phyloP scores from a whole-genome alignment of 2,113 vertebrate species.

The Aphelocoma coerulescens region DNA sequence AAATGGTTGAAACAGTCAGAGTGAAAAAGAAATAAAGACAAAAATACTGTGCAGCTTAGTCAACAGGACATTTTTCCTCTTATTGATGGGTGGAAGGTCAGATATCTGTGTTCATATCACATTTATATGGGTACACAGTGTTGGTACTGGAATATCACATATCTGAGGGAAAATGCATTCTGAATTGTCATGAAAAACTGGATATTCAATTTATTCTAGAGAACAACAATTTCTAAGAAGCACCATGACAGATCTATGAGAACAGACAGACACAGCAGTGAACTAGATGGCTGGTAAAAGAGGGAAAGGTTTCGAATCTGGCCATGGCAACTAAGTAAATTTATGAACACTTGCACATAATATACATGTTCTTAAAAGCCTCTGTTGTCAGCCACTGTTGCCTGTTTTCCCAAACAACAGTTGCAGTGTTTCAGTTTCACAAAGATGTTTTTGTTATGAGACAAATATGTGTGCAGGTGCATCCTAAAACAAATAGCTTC shows the following conservation, averaged over 20 bases:
- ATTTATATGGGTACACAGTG: not conserved
- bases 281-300: not conserved
- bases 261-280: not conserved
- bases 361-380: not conserved
- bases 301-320: not conserved
- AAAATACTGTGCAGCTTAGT: not conserved
- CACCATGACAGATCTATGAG: not conserved
- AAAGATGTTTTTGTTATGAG: not conserved
- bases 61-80: not conserved
- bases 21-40: not conserved
- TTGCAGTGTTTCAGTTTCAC: constrained; percentile 21
- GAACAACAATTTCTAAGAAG: not conserved
- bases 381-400: not conserved
- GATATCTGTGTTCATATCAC: not conserved
- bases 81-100: not conserved
- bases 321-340: not conserved
- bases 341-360: not conserved
- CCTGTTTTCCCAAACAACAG: not conserved
- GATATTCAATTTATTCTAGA: not conserved
- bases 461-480: constrained; percentile 14
- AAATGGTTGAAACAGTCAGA: constrained; percentile 1
- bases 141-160: not conserved
- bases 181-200: not conserved
- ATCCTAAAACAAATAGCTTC: not conserved
- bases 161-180: not conserved